Percentiles rank a stretch among this genome's conserved stretches.
phyloP scores from a whole-genome alignment of 2,113 vertebrate species.

The Sinocyclocheilus anophthalmus region DNA sequence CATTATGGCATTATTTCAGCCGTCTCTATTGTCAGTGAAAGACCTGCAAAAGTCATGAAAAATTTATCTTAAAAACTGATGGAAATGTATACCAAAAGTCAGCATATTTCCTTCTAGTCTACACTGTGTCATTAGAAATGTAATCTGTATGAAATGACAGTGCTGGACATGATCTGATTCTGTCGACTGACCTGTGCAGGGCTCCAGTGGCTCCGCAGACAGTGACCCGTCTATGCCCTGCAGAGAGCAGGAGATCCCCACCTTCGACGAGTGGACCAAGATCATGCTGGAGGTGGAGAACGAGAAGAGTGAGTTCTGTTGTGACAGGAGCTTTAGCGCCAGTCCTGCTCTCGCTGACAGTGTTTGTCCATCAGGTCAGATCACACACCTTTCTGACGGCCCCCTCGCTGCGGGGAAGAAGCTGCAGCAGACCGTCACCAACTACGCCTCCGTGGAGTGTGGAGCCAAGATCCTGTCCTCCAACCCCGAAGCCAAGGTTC shows the following conservation, averaged over 20 bases:
- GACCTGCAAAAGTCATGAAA: too few species aligned
- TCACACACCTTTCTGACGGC: neutral
- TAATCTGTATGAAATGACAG: neutral
- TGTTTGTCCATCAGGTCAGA: constrained; percentile 75
- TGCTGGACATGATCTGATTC: neutral
- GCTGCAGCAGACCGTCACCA: constrained; percentile 94
- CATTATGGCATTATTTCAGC: too few species aligned
- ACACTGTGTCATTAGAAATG: too few species aligned
- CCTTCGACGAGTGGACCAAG: constrained; percentile 98
- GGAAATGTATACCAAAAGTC: too few species aligned
- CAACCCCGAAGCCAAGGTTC: constrained; percentile 95
- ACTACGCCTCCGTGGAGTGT: constrained; percentile 99
- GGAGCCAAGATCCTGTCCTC: constrained; percentile 96
- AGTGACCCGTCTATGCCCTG: constrained; percentile 77
- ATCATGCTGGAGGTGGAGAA: constrained; percentile 98
- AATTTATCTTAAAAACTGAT: neutral
- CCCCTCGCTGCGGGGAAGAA: constrained; percentile 79
- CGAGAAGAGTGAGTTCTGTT: constrained; percentile 87
- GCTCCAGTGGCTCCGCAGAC: constrained; percentile 67
- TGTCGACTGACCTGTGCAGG: neutral
- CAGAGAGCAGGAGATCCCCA: constrained; percentile 94
- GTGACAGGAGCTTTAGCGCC: neutral
- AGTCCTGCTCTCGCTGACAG: neutral
- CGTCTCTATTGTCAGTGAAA: too few species aligned
- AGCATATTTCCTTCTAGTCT: too few species aligned